Evolutionary conservation across 2,113 vertebrate genomes (phyloP).

Genomic region (Gambusia holbrooki): DNA sequence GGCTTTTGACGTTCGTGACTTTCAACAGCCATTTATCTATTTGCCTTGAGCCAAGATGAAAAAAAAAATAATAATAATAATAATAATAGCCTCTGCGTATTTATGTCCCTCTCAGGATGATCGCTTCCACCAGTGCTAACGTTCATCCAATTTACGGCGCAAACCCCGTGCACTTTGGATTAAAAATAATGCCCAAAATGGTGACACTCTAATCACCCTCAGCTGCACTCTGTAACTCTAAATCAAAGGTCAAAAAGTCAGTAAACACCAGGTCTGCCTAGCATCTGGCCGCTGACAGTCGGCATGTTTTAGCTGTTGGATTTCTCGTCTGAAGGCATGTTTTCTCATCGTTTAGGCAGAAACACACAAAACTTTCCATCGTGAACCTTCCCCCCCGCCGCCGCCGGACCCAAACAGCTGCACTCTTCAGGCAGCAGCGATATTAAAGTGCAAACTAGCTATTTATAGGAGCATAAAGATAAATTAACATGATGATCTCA

Average conservation of each 20-base stretch:
- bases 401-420: background rate
- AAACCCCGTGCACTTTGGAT: conserved; percentile 3
- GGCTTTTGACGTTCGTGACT: background rate
- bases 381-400: background rate
- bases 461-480: conserved; percentile 60
- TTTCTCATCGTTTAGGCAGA: background rate
- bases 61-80: too few relatives aligned
- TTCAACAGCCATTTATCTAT: background rate
- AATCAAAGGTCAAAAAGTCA: background rate
- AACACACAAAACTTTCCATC: background rate
- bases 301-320: background rate
- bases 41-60: background rate
- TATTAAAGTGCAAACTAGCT: background rate
- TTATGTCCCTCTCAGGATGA: background rate
- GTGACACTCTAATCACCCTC: background rate
- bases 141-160: background rate
- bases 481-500: conserved; percentile 72
- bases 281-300: background rate
- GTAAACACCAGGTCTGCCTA: background rate
- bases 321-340: background rate
- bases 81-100: background rate
- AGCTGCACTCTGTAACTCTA: background rate
- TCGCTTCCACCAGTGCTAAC: background rate
- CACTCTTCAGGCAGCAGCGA: background rate
- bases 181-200: background rate